Base-by-base conservation (phyloP, 1,140 invertebrate species). In the Solenopsis fugax region DNA sequence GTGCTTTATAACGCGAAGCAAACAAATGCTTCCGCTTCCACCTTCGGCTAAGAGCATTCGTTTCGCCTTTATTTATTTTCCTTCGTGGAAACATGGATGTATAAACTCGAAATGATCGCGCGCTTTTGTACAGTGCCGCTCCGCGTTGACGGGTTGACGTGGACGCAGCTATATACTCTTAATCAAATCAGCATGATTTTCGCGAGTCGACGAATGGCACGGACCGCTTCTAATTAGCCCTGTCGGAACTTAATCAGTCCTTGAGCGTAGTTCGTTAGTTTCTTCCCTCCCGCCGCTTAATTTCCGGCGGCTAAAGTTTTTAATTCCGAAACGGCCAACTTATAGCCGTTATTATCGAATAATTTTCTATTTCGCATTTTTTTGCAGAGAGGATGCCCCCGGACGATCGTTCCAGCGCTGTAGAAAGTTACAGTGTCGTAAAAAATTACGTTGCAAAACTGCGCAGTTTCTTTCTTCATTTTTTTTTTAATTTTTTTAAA, bases 331-430 rank as follows among this genome's bases (percentile, higher is more conserved):
- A 71, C 50, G 29, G 45, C 60, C 6, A 73, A 60, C 21, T 73
- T 58, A 48, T 58, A 48, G 24, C 41, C 41, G 41, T 73, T 75
- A 84, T 62, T 75, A 73, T 60, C 41, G 41, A 75, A 62, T 75
- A 84, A 84, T 73, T 73, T 84, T 84, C 56, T 45, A 84, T 75
- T 72, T 82, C 41, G 41, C 21, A 18, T 73, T 75, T 62, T 75
- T 73, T 41, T 41, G 29, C 54, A 73, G n/a, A n/a, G 24, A 84
- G 54, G 12, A 29, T 60, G 45, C 56, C 24, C 29, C 45, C 24
- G 21, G 21, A 50, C 18, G 52, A 12, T 6, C 54, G 54, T 72
- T 62, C 18, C 34, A 21, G 24, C 41, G 54, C 41, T 45, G 13
- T 60, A 82, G 58, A 75, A 75, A 84, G 41, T 80, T 80, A 16